Conservation (phyloP, 2,888 invertebrate species). For the Peribatodes rhomboidaria region DNA sequence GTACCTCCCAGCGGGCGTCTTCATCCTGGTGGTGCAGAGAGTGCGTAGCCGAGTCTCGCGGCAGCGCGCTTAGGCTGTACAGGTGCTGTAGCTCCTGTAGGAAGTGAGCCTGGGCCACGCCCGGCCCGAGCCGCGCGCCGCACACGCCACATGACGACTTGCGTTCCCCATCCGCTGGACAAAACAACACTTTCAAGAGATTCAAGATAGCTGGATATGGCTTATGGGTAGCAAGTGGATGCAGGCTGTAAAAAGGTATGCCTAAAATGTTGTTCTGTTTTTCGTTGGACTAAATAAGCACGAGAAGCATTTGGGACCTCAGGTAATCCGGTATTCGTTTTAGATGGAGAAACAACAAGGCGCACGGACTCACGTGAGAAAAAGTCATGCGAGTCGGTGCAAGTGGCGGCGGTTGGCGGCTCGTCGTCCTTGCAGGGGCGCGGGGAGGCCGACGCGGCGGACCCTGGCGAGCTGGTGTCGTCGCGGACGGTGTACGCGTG, state of each 20-base stretch:
- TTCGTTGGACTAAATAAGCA: no score
- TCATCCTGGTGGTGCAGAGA: slow-evolving; percentile 81
- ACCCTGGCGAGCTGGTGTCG: slow-evolving; percentile 83
- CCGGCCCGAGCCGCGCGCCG: slow-evolving; percentile 81
- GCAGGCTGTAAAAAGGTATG: no score
- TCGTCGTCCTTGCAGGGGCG: slow-evolving; percentile 83
- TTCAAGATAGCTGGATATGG: no score
- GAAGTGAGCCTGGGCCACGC: slow-evolving; percentile 84
- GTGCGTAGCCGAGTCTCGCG: slow-evolving; percentile 72
- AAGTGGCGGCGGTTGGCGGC: slow-evolving; percentile 63
- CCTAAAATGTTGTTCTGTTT: no score
- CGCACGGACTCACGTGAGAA: slow-evolving; percentile 71
- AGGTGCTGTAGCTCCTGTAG: slow-evolving; percentile 82
- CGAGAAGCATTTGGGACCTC: no score
- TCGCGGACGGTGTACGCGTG: slow-evolving; percentile 75
- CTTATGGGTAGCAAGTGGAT: no score
- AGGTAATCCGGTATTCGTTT: neutral
- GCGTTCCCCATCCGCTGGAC: slow-evolving; percentile 78
- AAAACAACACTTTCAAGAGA: neutral
- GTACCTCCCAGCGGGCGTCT: slow-evolving; percentile 76
- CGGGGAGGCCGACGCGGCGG: slow-evolving; percentile 82
- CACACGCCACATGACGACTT: slow-evolving; percentile 84
- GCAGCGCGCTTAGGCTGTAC: slow-evolving; percentile 81
- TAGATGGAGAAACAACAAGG: neutral
- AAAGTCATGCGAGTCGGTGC: slow-evolving; percentile 81